phyloP scores from a whole-genome alignment of 64 coral and sea anemone genomes.

The Hydrozoanthus tunicans region DNA sequence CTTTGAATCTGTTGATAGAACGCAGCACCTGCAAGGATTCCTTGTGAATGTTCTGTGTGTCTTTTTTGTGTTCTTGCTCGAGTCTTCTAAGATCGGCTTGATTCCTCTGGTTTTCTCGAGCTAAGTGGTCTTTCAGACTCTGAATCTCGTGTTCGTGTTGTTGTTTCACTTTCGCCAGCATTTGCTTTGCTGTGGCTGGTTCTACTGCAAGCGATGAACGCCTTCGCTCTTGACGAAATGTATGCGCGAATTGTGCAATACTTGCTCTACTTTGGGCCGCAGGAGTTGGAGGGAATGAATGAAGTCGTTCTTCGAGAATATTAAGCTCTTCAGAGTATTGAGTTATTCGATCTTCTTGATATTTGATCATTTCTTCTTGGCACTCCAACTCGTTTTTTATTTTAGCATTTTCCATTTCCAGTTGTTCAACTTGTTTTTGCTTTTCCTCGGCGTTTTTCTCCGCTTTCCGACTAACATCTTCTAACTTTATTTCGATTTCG shows the following conservation, averaged over 20 bases:
- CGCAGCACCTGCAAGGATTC: slow-evolving; percentile 84
- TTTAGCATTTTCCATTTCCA: slow-evolving; percentile 79
- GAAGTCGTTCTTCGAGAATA: slow-evolving; percentile 66
- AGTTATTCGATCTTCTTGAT: slow-evolving; percentile 84
- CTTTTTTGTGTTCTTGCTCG: slow-evolving; percentile 87
- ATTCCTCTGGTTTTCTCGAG: slow-evolving; percentile 79
- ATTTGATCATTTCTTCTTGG: slow-evolving; percentile 97
- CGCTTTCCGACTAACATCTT: slow-evolving; percentile 61
- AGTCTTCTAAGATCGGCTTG: slow-evolving; percentile 80
- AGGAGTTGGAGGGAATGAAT: slow-evolving; percentile 61
- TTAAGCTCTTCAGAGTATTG: slow-evolving; percentile 87
- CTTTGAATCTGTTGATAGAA: slow-evolving; percentile 94
- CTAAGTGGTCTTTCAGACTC: slow-evolving; percentile 73
- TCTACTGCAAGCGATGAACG: slow-evolving; percentile 56
- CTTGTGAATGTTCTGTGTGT: slow-evolving; percentile 87
- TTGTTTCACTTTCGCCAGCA: slow-evolving; percentile 88
- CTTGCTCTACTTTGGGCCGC: slow-evolving; percentile 69
- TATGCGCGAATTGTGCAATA: slow-evolving; percentile 41
- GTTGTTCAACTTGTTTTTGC: slow-evolving; percentile 67
- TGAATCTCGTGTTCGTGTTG: slow-evolving; percentile 92
- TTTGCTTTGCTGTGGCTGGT: slow-evolving; percentile 85
- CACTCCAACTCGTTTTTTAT: slow-evolving; percentile 76
- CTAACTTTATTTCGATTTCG: slow-evolving; percentile 69
- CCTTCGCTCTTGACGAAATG: slow-evolving; percentile 49
- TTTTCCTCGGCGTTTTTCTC: slow-evolving; percentile 64